Evolutionary conservation across 2,797 vertebrate species (phyloP), one percentile per base, ranked within the genome.

Genomic region (Sitta carolinensis): DNA sequence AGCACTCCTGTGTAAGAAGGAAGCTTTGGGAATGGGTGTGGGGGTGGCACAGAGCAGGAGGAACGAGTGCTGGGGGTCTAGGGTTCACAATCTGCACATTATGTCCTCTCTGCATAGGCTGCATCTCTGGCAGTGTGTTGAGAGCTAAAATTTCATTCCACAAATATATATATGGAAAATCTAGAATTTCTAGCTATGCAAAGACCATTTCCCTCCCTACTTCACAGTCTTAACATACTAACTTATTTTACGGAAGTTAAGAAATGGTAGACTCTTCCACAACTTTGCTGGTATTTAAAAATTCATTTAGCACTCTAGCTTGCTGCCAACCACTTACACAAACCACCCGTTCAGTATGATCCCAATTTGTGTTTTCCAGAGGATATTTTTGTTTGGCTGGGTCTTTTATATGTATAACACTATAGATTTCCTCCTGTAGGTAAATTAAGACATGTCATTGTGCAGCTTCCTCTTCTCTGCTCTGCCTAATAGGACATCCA

Each of bases 91-190:
- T 14, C 30, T 15, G 4, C 36, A 55, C 10, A 17, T 45, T 22
- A 25, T 0, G 0, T 36, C 8, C 55, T 29, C 57, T n/a, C 42
- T 13, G 34, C 42, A n/a, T 2, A 54, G 22, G 20, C 47, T 87
- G 19, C 17, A 45, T 16, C n/a, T 22, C 52, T 13, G 11, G 32
- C 40, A 73, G 0, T 17, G 34, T 59, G 7, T 11, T 55, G 12
- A 76, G n/a, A 75, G 12, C 6, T 18, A 84, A 38, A 3, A 63
- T 38, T 70, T 54, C 26, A 70, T 59, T 70, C 22, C 82, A 77
- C 18, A 48, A 25, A 64, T 27, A n/a, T 11, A 16, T 11, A 16
- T 10, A 61, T 4, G 25, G 6, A 26, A 83, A 66, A 17, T 13
- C 48, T 48, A 18, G 18, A 30, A 74, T 70, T 63, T 64, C 38